Percentiles rank a stretch among this genome's conserved stretches.
These are phyloP conservation scores for Coenobita brevimanus DNA, from an alignment of 1,140 invertebrate genomes.

Conservation along the genomic window DNA sequence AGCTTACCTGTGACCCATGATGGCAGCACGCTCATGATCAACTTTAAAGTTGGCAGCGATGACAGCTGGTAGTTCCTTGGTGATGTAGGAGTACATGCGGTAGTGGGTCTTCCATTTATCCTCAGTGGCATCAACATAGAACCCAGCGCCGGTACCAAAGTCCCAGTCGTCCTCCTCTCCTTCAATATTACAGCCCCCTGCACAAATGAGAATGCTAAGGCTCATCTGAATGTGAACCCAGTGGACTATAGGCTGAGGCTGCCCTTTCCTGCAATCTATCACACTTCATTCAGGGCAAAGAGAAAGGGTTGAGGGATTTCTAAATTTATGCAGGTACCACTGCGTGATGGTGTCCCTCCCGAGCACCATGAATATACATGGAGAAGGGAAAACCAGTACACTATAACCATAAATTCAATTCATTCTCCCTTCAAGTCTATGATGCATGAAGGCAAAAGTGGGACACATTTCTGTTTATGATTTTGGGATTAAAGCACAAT, in stretches of 20 bases:
- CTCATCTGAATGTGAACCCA: background rate
- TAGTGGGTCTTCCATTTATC: slow-evolving; percentile 96
- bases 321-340: background rate
- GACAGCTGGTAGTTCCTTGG: slow-evolving; percentile 88
- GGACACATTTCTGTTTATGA: too few species aligned
- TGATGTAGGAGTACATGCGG: slow-evolving; percentile 97
- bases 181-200: slow-evolving; percentile 87
- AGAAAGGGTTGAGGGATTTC: background rate
- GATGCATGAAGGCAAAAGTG: too few species aligned
- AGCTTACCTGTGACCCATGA: slow-evolving; percentile 71
- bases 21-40: slow-evolving; percentile 73
- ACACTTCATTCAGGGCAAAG: too few species aligned
- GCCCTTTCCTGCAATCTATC: too few species aligned
- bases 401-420: too few species aligned
- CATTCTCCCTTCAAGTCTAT: too few species aligned
- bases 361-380: too few species aligned
- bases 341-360: too few species aligned
- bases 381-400: too few species aligned
- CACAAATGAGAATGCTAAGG: background rate
- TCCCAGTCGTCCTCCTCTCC: slow-evolving; percentile 94
- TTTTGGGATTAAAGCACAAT: too few species aligned
- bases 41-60: slow-evolving; percentile 83
- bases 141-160: slow-evolving; percentile 96
- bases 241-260: background rate
- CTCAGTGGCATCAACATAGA: slow-evolving; percentile 94